These are phyloP conservation scores for Leuctra nigra DNA, from an alignment of 2,888 invertebrate genomes.

Conservation along the genomic window DNA sequence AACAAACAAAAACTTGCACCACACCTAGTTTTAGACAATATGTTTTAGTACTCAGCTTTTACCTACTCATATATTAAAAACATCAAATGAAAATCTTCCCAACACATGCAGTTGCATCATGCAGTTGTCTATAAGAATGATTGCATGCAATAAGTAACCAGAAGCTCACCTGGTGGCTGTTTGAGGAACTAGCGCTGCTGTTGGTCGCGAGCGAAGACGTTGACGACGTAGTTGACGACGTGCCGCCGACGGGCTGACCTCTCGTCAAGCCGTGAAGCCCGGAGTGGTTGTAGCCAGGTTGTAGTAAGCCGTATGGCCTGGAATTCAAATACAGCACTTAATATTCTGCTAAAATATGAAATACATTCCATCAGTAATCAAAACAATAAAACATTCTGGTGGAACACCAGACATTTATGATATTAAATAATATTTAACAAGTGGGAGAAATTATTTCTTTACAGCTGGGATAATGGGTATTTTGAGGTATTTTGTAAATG, in stretches of 20 bases:
- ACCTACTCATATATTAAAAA: neutral
- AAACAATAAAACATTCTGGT: neutral
- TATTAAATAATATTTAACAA: too few species aligned
- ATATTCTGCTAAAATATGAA: neutral
- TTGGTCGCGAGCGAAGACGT: constrained; percentile 42
- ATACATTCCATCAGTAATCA: neutral
- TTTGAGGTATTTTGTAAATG: too few species aligned
- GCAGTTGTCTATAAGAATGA: too few species aligned
- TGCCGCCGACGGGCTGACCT: constrained; percentile 36
- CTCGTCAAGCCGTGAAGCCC: constrained; percentile 29
- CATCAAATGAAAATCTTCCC: neutral
- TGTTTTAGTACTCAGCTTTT: too few species aligned
- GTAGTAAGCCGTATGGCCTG: constrained; percentile 23
- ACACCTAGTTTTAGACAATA: too few species aligned
- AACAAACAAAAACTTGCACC: too few species aligned
- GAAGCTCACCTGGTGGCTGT: constrained; percentile 27
- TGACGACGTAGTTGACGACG: constrained; percentile 33
- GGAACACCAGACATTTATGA: too few species aligned
- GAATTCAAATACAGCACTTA: neutral
- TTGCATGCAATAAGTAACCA: neutral
- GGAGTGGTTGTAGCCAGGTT: constrained; percentile 12
- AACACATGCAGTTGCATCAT: neutral
- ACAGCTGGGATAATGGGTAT: too few species aligned
- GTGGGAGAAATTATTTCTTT: too few species aligned
- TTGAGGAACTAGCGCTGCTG: constrained; percentile 45